phyloP scores from a whole-genome alignment of 2,113 vertebrate genomes.

The Passerina amoena region DNA sequence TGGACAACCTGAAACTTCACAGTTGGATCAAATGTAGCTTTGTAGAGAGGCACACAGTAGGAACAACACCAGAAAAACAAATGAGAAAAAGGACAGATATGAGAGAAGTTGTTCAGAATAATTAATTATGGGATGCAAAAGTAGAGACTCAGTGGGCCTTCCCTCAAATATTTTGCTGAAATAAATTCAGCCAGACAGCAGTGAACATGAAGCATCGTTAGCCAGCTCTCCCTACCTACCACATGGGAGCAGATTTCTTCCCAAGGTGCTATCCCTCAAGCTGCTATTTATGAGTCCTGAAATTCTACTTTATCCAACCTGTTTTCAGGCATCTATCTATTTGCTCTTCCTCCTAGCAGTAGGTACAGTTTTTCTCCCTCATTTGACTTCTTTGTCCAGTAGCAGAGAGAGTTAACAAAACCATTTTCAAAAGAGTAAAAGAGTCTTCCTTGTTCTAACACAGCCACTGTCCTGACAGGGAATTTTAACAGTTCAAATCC shows the following conservation, averaged over 20 bases:
- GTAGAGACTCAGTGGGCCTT: background rate
- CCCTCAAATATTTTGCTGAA: background rate
- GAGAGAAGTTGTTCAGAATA: background rate
- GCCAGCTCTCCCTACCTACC: background rate
- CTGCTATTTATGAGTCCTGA: background rate
- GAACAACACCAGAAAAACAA: background rate
- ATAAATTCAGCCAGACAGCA: background rate
- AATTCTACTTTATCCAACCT: background rate
- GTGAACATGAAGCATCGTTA: background rate
- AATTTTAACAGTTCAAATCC: background rate
- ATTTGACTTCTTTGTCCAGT: background rate
- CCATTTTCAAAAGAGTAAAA: background rate
- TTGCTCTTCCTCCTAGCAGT: background rate
- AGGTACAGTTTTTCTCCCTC: background rate
- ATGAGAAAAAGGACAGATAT: background rate
- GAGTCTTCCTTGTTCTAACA: background rate
- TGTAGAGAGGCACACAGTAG: background rate
- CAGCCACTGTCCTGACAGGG: background rate
- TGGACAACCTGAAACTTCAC: background rate
- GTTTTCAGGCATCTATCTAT: background rate
- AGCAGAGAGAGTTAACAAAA: background rate
- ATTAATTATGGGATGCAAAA: background rate
- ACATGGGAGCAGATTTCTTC: background rate
- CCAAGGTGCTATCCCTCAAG: background rate
- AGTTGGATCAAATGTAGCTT: background rate